Evolutionary conservation across 2,888 invertebrate genomes (phyloP).

Genomic region (Drosophila neotestacea): DNA sequence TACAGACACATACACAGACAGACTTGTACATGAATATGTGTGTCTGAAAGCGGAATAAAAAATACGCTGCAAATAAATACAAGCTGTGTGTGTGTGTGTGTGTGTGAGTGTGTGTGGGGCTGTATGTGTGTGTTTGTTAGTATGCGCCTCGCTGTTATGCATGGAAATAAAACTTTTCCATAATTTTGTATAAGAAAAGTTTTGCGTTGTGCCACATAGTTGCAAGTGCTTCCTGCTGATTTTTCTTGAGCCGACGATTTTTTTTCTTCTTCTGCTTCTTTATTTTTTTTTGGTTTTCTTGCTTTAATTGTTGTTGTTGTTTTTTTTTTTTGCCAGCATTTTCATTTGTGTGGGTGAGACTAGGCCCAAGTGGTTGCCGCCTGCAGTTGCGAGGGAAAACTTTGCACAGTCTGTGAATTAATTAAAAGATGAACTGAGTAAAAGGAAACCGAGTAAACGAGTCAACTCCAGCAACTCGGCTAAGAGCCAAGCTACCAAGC

Average conservation of each 20-base stretch:
- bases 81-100: conserved; percentile 43
- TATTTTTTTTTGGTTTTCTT: conserved; percentile 2
- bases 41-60: conserved; percentile 50
- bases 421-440: conserved; percentile 78
- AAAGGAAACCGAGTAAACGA: conserved; percentile 51
- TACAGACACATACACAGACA: conserved; percentile 23
- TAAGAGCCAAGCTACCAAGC: conserved; percentile 1
- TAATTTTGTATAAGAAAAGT: conserved; percentile 80
- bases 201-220: conserved; percentile 76
- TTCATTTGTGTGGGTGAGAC: conserved; percentile 63
- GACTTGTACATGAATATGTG: conserved; percentile 20
- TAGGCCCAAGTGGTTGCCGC: conserved; percentile 73
- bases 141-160: conserved; percentile 63
- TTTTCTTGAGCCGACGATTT: conserved; percentile 54
- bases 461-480: conserved; percentile 34
- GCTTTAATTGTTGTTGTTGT: conserved; percentile 11
- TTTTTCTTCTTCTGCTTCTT: conserved; percentile 18
- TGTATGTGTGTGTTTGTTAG: conserved; percentile 32
- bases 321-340: conserved; percentile 42
- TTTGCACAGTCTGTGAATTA: conserved; percentile 76
- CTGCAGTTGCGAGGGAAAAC: conserved; percentile 61
- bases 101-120: conserved; percentile 16
- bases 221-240: conserved; percentile 77
- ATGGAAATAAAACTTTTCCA: conserved; percentile 78
- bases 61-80: conserved; percentile 56